Evolutionary conservation across 53 echinoderm and acorn worm species (phyloP).

Genomic region (Antedon mediterranea): DNA sequence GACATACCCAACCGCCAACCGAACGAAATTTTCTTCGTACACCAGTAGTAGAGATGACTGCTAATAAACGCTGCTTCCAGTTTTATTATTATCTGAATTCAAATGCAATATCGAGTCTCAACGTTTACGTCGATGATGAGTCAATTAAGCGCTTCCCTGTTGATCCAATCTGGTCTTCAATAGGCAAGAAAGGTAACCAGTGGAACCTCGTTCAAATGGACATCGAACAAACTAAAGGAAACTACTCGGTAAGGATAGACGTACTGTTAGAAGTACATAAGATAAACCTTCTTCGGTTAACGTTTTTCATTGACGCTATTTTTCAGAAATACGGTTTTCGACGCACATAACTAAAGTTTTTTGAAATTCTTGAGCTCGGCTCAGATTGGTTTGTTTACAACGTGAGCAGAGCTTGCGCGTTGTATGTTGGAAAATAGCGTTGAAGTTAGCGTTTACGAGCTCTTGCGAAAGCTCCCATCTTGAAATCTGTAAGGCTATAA

Average conservation of each 20-base stretch:
- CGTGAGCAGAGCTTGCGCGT: no score
- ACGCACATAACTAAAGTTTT: no score
- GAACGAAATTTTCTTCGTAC: background rate
- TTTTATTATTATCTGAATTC: background rate
- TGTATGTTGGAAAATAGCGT: no score
- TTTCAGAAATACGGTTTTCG: no score
- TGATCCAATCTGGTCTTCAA: background rate
- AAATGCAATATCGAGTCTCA: background rate
- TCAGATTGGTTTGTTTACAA: no score
- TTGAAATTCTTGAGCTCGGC: no score
- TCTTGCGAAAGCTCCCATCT: no score
- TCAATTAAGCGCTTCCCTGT: background rate
- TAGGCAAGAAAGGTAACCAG: background rate
- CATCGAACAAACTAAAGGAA: background rate
- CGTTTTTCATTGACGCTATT: no score
- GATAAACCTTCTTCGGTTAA: no score
- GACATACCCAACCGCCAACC: background rate
- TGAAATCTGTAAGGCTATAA: no score
- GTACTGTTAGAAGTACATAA: no score
- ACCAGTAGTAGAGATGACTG: background rate
- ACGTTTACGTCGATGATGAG: background rate
- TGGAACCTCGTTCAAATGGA: background rate
- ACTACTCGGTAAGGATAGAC: background rate
- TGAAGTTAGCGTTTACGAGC: no score
- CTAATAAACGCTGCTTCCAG: background rate